Conservation (phyloP, 2,888 invertebrate genomes). For the Tinea pellionella region DNA sequence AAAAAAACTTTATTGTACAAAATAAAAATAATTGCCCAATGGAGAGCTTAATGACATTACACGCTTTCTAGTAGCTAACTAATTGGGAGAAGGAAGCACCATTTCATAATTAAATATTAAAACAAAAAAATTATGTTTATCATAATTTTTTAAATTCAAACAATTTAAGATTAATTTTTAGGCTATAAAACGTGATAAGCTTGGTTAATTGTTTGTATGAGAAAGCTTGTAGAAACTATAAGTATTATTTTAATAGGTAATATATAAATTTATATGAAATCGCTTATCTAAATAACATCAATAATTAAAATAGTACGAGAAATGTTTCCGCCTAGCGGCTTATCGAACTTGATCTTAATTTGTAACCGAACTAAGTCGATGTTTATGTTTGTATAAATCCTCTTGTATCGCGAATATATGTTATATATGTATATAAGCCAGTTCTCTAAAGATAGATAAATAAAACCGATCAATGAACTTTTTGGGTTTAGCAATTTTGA, state of each 20-base stretch:
- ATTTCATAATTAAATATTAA: no score
- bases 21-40: no score
- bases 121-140: no score
- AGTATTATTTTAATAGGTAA: not conserved
- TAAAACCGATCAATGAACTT: not conserved
- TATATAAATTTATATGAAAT: not conserved
- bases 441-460: not conserved
- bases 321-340: constrained; percentile 10
- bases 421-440: not conserved
- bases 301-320: not conserved
- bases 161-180: no score
- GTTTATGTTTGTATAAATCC: constrained; percentile 9
- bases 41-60: no score
- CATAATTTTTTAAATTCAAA: no score
- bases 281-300: not conserved
- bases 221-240: no score
- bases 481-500: not conserved
- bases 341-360: constrained; percentile 9
- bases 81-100: no score
- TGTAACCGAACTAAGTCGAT: not conserved
- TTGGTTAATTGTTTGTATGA: no score
- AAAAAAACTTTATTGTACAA: no score
- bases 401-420: constrained; percentile 4
- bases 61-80: no score
- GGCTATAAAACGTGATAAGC: no score